phyloP scores from a whole-genome alignment of 2,888 invertebrate genomes.

The Tribolium freemani region DNA sequence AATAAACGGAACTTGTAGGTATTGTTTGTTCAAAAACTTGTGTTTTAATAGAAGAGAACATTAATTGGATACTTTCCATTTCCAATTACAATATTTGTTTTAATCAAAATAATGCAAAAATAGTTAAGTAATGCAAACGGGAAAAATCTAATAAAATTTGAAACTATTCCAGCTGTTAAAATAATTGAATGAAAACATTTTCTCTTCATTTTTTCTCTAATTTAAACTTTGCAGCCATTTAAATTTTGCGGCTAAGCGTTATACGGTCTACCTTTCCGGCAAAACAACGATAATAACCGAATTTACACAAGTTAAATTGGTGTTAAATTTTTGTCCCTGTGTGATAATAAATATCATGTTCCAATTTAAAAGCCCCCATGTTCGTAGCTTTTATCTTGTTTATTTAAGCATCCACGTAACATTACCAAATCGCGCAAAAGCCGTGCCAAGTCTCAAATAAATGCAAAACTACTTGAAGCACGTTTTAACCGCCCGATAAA shows the following conservation, averaged over 20 bases:
- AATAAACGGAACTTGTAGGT: constrained; percentile 55
- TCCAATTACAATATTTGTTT: too few species aligned
- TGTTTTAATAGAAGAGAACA: too few species aligned
- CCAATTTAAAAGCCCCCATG: background rate
- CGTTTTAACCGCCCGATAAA: constrained; percentile 1
- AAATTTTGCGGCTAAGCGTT: too few species aligned
- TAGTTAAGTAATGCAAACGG: too few species aligned
- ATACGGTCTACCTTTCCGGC: background rate
- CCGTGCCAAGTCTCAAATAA: background rate
- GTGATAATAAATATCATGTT: background rate
- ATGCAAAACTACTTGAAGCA: constrained; percentile 13
- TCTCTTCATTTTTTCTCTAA: too few species aligned
- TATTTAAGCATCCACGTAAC: background rate
- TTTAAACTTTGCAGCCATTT: too few species aligned
- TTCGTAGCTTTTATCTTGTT: background rate
- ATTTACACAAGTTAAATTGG: background rate
- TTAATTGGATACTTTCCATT: too few species aligned
- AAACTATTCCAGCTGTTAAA: too few species aligned
- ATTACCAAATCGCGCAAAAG: background rate
- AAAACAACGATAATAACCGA: background rate
- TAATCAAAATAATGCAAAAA: too few species aligned
- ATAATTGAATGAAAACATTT: too few species aligned
- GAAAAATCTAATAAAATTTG: too few species aligned
- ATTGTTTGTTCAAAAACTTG: constrained; percentile 49
- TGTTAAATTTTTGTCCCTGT: background rate